Percentiles rank a stretch among this genome's conserved stretches.
Conservation (phyloP, 2,113 vertebrate genomes). For the Pseudopipra pipra region DNA sequence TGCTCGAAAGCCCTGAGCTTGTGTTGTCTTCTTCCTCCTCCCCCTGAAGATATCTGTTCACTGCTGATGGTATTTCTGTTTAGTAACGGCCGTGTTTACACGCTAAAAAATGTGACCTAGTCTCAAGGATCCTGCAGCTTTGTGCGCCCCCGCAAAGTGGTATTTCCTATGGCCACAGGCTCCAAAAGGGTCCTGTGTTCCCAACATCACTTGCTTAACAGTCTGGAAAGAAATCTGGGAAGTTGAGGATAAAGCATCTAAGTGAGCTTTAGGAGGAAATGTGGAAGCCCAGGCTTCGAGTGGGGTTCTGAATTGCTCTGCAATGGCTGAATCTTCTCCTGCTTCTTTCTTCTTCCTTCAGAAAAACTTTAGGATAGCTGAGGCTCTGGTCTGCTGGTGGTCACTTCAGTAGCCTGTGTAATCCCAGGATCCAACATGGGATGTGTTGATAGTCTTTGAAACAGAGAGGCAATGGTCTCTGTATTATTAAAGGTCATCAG, state of each 20-base stretch:
- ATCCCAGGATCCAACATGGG: slow-evolving; percentile 36
- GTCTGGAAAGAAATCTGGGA: slow-evolving; percentile 39
- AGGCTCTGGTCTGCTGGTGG: neutral
- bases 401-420: neutral
- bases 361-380: slow-evolving; percentile 20
- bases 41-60: neutral
- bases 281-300: neutral
- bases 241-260: neutral
- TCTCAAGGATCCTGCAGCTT: neutral
- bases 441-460: slow-evolving; percentile 50
- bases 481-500: slow-evolving; percentile 41
- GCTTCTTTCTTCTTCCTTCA: neutral
- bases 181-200: slow-evolving; percentile 54
- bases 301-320: neutral
- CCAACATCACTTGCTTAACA: neutral
- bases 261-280: slow-evolving; percentile 28
- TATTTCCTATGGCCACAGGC: slow-evolving; percentile 18
- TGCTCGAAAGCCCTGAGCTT: neutral
- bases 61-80: neutral
- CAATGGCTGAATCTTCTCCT: neutral
- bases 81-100: neutral
- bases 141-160: neutral
- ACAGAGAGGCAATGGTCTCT: neutral
- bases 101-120: neutral
- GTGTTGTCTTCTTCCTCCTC: neutral